Evolutionary conservation across 1,140 invertebrate genomes (phyloP), one percentile per base, ranked within the genome.

Genomic region (Brachionus rotundiformis): DNA sequence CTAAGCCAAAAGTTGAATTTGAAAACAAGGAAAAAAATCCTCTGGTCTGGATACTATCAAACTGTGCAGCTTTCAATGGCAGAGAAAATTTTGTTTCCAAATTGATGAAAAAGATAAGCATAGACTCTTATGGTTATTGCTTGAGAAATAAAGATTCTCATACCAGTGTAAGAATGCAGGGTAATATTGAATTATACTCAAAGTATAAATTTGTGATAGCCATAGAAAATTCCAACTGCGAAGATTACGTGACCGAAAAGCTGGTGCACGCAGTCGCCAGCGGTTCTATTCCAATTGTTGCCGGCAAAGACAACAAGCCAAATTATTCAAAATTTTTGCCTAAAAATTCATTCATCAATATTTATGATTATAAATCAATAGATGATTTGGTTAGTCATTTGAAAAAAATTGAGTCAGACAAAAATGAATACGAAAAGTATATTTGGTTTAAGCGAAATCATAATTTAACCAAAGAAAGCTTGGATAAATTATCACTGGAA

Each of bases 211-310:
- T 94, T 88, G 91, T 92, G 25, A 88, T 95, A 80, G 91, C 94
- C 0, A 92, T 94, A 84, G 94, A 95, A 89, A 95, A 95, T 90
- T 92, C 92, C 0, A 88, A 92, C 39, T 95, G 94, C 86, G 88
- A 93, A 25, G 94, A 95, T 89, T 96, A 95, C 86, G 91, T 95
- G 2, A 94, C 94, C 2, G 94, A 96, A 87, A 95, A 95, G 85
- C 89, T 94, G 13, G 54, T 81, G 8, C 49, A 81, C 59, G 77
- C 77, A 6, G 36, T 81, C 29, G 77, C 77, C n/a, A 63, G 49
- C 47, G 61, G 61, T 25, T 82, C 80, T 33, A 59, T 82, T 36
- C 80, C 80, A 19, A 82, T 82, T 23, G 80, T 82, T 8, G 80
- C 80, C 25, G 61, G 63, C 10, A 36, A 39, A 31, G 19, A 71